Evolutionary conservation across 2,888 invertebrate species (phyloP).

Genomic region (Hypena proboscidalis): DNA sequence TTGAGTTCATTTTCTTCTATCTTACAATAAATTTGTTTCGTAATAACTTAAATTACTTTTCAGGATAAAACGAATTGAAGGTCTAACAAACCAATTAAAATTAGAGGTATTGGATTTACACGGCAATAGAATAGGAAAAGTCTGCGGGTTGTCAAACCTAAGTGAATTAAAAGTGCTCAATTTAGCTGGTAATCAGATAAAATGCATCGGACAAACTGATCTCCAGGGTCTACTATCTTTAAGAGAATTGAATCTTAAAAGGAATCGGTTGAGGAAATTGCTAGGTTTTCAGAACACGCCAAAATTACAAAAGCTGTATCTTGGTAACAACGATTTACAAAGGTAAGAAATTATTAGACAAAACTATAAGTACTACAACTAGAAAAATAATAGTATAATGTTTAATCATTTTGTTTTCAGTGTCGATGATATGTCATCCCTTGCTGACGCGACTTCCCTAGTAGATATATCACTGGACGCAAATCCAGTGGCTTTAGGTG

Average conservation of each 20-base stretch:
- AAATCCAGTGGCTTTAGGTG: constrained; percentile 92
- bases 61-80: constrained; percentile 92
- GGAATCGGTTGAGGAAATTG: constrained; percentile 93
- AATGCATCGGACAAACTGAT: constrained; percentile 90
- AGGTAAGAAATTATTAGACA: constrained; percentile 59
- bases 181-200: constrained; percentile 96
- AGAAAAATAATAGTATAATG: too few species aligned
- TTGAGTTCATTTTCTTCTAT: too few species aligned
- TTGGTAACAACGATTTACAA: constrained; percentile 92
- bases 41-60: constrained; percentile 5
- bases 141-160: constrained; percentile 88
- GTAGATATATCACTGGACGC: constrained; percentile 94
- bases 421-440: constrained; percentile 94
- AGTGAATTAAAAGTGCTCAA: constrained; percentile 95
- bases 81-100: constrained; percentile 88
- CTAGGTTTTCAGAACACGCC: constrained; percentile 92
- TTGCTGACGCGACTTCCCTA: constrained; percentile 91
- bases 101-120: constrained; percentile 97
- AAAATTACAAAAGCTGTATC: constrained; percentile 91
- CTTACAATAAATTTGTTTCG: background rate
- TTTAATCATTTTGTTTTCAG: constrained; percentile 66
- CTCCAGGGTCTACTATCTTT: constrained; percentile 91
- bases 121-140: constrained; percentile 94
- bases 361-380: too few species aligned
- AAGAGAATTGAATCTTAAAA: constrained; percentile 94